Conservation (phyloP, 2,113 vertebrate genomes). For the Dolichallabes microphthalmus region DNA sequence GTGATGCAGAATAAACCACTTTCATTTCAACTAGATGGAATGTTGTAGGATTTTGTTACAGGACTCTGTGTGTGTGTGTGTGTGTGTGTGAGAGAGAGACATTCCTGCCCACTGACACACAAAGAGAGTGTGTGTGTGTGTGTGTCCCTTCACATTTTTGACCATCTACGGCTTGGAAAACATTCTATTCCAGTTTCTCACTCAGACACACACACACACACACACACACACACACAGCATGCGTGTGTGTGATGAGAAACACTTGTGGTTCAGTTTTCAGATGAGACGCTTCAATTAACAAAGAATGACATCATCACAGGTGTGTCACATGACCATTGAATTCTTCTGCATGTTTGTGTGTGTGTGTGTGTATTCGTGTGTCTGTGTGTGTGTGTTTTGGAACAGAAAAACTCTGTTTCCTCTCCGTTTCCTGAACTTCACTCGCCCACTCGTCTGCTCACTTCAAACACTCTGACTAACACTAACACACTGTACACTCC, state of each 20-base stretch:
- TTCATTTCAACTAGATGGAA: neutral
- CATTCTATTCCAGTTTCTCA: slow-evolving; percentile 61
- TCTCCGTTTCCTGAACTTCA: slow-evolving; percentile 28
- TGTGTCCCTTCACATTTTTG: slow-evolving; percentile 63
- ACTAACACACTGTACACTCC: neutral
- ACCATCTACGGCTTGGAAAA: slow-evolving; percentile 77
- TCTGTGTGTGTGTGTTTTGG: slow-evolving; percentile 11
- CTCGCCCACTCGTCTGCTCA: slow-evolving; percentile 30
- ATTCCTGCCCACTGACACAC: neutral
- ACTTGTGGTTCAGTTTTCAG: neutral
- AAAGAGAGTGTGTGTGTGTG: slow-evolving; percentile 3
- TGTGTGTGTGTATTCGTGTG: slow-evolving; percentile 1
- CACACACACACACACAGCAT: slow-evolving; percentile 8
- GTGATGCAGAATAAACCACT: neutral
- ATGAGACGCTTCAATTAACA: neutral
- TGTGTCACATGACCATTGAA: slow-evolving; percentile 3
- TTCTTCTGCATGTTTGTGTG: too few species aligned
- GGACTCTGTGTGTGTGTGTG: too few species aligned
- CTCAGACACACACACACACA: slow-evolving; percentile 57
- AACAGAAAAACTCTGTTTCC: slow-evolving; percentile 12
- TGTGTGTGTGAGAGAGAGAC: neutral
- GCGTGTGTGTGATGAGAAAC: slow-evolving; percentile 46
- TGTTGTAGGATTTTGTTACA: slow-evolving; percentile 5
- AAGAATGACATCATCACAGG: neutral
- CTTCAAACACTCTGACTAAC: slow-evolving; percentile 8